Percentiles rank a stretch among this genome's conserved stretches.
Conservation (phyloP, 2,888 invertebrate species). For the Tenodera sinensis region DNA sequence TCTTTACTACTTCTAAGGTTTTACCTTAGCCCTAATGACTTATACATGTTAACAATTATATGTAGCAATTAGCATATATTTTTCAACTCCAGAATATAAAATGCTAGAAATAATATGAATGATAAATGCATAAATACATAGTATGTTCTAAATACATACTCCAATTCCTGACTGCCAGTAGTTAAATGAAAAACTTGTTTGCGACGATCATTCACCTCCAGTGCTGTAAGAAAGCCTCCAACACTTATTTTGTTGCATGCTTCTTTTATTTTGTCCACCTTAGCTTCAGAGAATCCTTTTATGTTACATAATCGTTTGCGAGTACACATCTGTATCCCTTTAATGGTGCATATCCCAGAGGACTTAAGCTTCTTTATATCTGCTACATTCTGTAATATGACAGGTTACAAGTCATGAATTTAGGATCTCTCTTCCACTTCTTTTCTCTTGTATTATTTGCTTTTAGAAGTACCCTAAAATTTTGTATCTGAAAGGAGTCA, state of each 20-base stretch:
- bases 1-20: background rate
- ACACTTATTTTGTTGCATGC: conserved; percentile 62
- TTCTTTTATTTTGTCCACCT: conserved; percentile 77
- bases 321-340: conserved; percentile 77
- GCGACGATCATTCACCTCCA: conserved; percentile 68
- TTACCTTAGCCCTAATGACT: no score
- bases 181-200: conserved; percentile 68
- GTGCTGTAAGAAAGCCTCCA: conserved; percentile 68
- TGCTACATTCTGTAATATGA: conserved; percentile 52
- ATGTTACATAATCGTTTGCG: conserved; percentile 66
- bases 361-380: conserved; percentile 75
- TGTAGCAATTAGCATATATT: background rate
- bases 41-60: background rate
- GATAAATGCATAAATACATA: background rate
- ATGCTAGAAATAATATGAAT: conserved; percentile 48
- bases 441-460: no score
- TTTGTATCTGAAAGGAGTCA: no score
- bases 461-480: no score
- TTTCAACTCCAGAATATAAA: no score
- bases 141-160: conserved; percentile 53
- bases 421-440: no score
- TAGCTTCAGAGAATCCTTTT: conserved; percentile 73
- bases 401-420: no score
- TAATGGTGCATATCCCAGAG: conserved; percentile 74
- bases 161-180: conserved; percentile 63